A percentile compares a stretch with the other conserved stretches of the same genome.
Evolutionary conservation across 2,797 vertebrate genomes (phyloP).

Genomic region (Halcyon chelicuti): DNA sequence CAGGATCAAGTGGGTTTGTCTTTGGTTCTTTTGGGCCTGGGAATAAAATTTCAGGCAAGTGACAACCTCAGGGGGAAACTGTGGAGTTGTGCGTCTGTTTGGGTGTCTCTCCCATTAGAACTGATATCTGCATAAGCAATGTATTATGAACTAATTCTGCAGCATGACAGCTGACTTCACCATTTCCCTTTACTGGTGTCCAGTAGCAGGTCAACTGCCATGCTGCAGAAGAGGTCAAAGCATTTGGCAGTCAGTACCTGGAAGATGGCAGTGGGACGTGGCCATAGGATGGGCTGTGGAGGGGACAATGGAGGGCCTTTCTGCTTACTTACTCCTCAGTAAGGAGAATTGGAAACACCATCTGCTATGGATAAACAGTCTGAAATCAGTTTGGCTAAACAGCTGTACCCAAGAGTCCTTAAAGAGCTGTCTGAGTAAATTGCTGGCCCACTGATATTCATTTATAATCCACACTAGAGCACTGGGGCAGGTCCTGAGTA

Average conservation of each 20-base stretch:
- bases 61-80: background rate
- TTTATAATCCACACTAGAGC: background rate
- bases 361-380: background rate
- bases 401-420: background rate
- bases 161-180: background rate
- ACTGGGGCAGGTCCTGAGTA: background rate
- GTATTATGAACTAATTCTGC: background rate
- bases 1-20: background rate
- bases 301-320: background rate
- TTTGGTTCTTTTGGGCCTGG: background rate
- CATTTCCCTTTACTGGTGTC: background rate
- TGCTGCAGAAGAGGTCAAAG: background rate
- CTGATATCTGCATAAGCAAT: background rate
- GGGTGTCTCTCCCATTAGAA: background rate
- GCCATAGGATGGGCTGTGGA: background rate
- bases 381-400: constrained; percentile 24
- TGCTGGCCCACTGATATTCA: background rate
- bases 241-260: background rate
- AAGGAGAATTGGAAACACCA: background rate
- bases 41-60: background rate
- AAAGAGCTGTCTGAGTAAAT: background rate
- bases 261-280: background rate
- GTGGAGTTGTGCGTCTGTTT: background rate
- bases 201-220: background rate
- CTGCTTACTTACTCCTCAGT: background rate